Evolutionary conservation across 1,140 invertebrate genomes (phyloP), one percentile per base, ranked within the genome.

Genomic region (Euschistus heros): DNA sequence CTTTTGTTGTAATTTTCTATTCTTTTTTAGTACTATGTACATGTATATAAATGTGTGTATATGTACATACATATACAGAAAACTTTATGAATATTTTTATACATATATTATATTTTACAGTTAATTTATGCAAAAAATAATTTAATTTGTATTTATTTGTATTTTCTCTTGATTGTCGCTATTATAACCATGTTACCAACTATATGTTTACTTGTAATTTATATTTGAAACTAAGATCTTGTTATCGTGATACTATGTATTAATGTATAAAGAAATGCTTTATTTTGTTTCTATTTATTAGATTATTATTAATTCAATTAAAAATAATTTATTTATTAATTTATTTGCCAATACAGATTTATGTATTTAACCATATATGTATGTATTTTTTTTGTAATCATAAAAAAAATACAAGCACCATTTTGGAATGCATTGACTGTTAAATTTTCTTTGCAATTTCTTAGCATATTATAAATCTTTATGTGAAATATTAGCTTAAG

Each of bases 41-140:
- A 54, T 54, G 50, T 54, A 54, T 54, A 54, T 54, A 54, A 22
- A 54, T 54, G 50, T 54, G n/a, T 54, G 50, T 54, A 54, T 54
- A 26, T 50, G 47, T 54, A 10, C 24, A 54, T 54, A 54, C 24
- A 8, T 54, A 54, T 54, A 17, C 50, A 22, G 6, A 1, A 37
- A 37, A 10, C 4, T 37, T 37, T 13, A 37, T 37, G 33, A 37
- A 13, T 37, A 37, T 37, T 37, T 37, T 37, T 37, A 37, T 37
- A 37, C 33, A 37, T 10, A 37, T 37, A 37, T 37, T 37, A 37
- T 37, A 13, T 37, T 37, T 37, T 37, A 37, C 33, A 37, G 33
- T 37, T 37, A 37, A 37, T 37, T 37, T 37, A 37, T 37, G 13
- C 10, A 37, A 37, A 37, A 37, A 37, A 37, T 10, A 37, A 37